Conservation (phyloP, 2,797 vertebrate genomes). For the Pipistrellus kuhlii region DNA sequence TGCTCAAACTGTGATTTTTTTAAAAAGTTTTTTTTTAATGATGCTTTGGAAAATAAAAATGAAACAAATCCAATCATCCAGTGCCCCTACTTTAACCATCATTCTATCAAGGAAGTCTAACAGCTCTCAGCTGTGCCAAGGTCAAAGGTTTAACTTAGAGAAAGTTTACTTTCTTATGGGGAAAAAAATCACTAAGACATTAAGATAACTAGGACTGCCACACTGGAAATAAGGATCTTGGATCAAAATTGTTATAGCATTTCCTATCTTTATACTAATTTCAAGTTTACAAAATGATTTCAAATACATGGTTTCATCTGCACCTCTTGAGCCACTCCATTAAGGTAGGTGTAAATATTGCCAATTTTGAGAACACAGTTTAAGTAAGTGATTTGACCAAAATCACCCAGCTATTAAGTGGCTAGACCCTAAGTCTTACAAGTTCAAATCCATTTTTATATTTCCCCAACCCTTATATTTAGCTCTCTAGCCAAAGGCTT, state of each 20-base stretch:
- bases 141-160: background rate
- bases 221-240: background rate
- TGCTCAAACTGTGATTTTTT: background rate
- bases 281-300: slow-evolving; percentile 21
- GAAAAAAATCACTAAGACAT: slow-evolving; percentile 42
- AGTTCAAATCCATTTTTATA: background rate
- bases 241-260: background rate
- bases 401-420: too few relatives aligned
- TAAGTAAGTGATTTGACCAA: slow-evolving; percentile 25
- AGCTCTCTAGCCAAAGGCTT: slow-evolving; percentile 19
- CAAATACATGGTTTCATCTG: slow-evolving; percentile 8
- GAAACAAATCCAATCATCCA: slow-evolving; percentile 6
- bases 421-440: background rate
- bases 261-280: slow-evolving; percentile 36
- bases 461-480: slow-evolving; percentile 7
- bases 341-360: background rate
- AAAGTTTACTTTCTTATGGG: background rate
- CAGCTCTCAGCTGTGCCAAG: slow-evolving; percentile 16
- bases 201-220: background rate
- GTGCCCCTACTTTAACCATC: background rate
- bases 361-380: background rate
- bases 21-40: background rate
- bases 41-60: slow-evolving; percentile 49
- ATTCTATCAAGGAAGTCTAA: background rate
- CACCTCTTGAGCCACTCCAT: background rate